Evolutionary conservation across 1,140 invertebrate genomes (phyloP).

Genomic region (Hesperophylax magnus): DNA sequence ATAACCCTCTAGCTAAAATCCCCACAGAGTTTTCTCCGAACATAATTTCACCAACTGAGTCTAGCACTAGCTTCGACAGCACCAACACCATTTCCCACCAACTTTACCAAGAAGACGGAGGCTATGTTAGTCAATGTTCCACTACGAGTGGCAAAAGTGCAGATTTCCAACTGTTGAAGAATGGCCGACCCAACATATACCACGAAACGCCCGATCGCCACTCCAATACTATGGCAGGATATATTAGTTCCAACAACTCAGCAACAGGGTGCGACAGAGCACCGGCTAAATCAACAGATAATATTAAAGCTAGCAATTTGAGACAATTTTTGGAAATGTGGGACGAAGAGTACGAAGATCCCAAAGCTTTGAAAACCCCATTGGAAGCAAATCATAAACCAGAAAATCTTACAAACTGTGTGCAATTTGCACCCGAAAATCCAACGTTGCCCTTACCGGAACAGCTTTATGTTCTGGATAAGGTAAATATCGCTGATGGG

Average conservation of each 20-base stretch:
- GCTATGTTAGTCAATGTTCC: constrained; percentile 69
- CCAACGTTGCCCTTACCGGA: constrained; percentile 59
- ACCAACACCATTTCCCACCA: constrained; percentile 59
- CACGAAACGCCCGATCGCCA: constrained; percentile 1
- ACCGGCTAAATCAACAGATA: neutral
- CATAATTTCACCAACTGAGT: constrained; percentile 67
- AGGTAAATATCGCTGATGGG: constrained; percentile 66
- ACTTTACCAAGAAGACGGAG: constrained; percentile 66
- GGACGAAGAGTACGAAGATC: constrained; percentile 70
- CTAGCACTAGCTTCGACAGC: constrained; percentile 66
- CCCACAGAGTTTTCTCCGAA: constrained; percentile 66
- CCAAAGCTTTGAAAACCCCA: constrained; percentile 23
- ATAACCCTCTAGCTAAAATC: constrained; percentile 61
- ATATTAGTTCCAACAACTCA: neutral
- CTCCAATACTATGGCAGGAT: neutral
- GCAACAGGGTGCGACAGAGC: constrained; percentile 1
- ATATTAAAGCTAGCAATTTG: constrained; percentile 61
- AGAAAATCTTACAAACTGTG: constrained; percentile 49
- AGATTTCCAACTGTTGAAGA: constrained; percentile 54
- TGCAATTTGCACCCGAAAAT: constrained; percentile 44
- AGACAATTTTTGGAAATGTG: constrained; percentile 70
- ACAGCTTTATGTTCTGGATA: constrained; percentile 68
- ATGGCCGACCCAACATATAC: constrained; percentile 13
- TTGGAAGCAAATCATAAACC: constrained; percentile 33
- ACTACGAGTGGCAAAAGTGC: constrained; percentile 66